Evolutionary conservation across 2,888 invertebrate species (phyloP), one percentile per base, ranked within the genome.

Genomic region (Drosophila mettleri): DNA sequence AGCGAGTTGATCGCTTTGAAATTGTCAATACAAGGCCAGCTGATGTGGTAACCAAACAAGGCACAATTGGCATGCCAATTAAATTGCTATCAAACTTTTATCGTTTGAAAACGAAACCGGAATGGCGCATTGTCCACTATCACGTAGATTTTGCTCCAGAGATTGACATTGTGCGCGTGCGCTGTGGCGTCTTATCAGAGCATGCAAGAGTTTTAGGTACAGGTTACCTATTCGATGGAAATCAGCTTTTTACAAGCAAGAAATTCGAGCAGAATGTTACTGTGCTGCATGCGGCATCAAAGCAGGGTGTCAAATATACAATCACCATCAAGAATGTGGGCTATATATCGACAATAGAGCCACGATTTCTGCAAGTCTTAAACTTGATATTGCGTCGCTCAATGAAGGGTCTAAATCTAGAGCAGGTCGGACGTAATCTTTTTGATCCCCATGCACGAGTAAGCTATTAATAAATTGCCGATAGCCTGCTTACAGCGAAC

Each of bases 201-300:
- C 95, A 96, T 72, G 93, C 93, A 22, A 91, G 92, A 0, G 88
- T 82, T 0, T 86, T 96, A 7, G 95, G 95, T 1, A 54, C 58
- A 0, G 95, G 95, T 0, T 96, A 95, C 75, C 90, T 97, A 0
- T 97, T 96, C 90, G 97, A 97, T 91, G 97, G 97, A 0, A 93
- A 94, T 0, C 94, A 95, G 3, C 75, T 97, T 12, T 97, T 95
- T 82, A 94, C 95, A 0, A 94, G 94, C 0, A 92, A 93, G 0
- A 93, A 93, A 64, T 89, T 95, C 9, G 91, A 93, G 14, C 93
- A 94, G 0, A 93, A 95, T 85, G 63, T 72, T 8, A 94, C 94
- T 0, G 80, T 95, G 68, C 78, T 96, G 0, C 93, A 94, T 51
- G 95, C 95, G 0, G 93, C 93, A 24, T 92, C 94, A 0, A 92